Evolutionary conservation across 2,888 invertebrate genomes (phyloP).

Genomic region (Bimastos eiseni): DNA sequence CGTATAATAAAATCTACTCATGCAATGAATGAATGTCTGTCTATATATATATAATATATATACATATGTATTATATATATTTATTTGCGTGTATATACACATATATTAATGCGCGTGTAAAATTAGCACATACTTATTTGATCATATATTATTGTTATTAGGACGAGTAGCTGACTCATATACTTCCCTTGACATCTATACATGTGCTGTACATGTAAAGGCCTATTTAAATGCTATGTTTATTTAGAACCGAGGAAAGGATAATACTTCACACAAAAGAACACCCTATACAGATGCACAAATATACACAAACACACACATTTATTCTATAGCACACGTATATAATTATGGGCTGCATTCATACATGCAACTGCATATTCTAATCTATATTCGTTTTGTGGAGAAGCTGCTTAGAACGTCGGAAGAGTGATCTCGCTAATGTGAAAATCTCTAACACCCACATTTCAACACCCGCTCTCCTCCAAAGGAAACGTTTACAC

Average conservation of each 20-base stretch:
- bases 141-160: background rate
- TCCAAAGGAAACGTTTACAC: slow-evolving; percentile 5
- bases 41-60: background rate
- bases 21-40: background rate
- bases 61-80: background rate
- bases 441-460: background rate
- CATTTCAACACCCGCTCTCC: background rate
- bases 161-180: background rate
- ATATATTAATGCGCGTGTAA: background rate
- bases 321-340: no score
- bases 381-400: background rate
- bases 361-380: background rate
- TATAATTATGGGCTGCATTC: no score
- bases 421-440: background rate
- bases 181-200: background rate
- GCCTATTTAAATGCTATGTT: no score
- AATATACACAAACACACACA: background rate
- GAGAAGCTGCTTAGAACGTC: background rate
- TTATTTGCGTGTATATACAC: no score
- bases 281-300: background rate
- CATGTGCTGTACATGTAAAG: no score
- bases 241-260: background rate
- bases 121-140: background rate
- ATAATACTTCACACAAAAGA: background rate
- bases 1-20: background rate